Evolutionary conservation across 2,888 invertebrate genomes (phyloP).

Genomic region (Phaedon cochleariae): DNA sequence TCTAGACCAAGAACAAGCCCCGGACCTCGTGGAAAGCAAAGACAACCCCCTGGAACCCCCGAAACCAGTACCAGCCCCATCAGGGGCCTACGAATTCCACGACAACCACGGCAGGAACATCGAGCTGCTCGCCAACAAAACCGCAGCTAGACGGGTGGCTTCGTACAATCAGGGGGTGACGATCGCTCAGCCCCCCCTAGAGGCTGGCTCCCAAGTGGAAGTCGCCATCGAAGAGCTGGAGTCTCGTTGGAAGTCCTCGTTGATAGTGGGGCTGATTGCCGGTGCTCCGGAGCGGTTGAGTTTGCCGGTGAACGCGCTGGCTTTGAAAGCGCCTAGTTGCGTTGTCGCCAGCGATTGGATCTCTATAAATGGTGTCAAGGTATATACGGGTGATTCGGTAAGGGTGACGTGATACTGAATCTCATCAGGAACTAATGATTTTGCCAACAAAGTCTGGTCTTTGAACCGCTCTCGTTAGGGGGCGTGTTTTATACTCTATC

Average conservation of each 20-base stretch:
- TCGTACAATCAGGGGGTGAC: slow-evolving; percentile 88
- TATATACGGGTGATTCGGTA: too few relatives aligned
- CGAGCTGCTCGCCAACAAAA: slow-evolving; percentile 70
- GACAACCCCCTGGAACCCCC: slow-evolving; percentile 3
- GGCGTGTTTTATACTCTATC: too few relatives aligned
- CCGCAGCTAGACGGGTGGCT: slow-evolving; percentile 76
- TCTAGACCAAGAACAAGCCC: slow-evolving; percentile 60
- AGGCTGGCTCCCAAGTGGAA: slow-evolving; percentile 51
- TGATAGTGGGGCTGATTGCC: slow-evolving; percentile 84
- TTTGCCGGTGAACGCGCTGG: slow-evolving; percentile 76
- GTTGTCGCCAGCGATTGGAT: slow-evolving; percentile 83
- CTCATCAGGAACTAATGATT: too few relatives aligned
- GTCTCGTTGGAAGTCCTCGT: slow-evolving; percentile 66
- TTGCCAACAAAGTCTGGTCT: too few relatives aligned
- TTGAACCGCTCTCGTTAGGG: too few relatives aligned
- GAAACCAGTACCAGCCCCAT: not conserved
- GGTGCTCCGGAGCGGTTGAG: slow-evolving; percentile 73
- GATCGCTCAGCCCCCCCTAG: slow-evolving; percentile 65
- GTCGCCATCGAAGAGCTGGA: slow-evolving; percentile 62
- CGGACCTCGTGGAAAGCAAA: slow-evolving; percentile 31
- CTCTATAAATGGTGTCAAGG: slow-evolving; percentile 82
- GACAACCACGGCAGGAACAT: slow-evolving; percentile 87
- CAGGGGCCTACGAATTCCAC: slow-evolving; percentile 72
- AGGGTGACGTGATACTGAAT: too few relatives aligned
- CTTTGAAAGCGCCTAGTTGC: slow-evolving; percentile 83